These are phyloP conservation scores for Drosophila baimaii DNA, from an alignment of 1,140 invertebrate genomes.

Conservation along the genomic window DNA sequence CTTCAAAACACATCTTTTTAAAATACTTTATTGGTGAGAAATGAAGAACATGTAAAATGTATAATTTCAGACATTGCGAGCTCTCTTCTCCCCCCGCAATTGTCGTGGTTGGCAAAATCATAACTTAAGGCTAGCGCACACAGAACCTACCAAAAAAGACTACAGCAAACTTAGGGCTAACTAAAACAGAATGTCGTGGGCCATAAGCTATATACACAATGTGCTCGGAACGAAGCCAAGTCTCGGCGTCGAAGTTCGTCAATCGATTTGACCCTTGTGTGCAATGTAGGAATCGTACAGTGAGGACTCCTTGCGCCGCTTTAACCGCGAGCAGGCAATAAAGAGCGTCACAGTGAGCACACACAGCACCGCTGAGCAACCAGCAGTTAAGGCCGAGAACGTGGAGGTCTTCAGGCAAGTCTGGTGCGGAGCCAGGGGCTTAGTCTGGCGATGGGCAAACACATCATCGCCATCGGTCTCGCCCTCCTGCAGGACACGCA, in stretches of 20 bases:
- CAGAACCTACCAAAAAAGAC: constrained; percentile 47
- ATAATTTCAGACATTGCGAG: constrained; percentile 6
- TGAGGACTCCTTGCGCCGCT: constrained; percentile 84
- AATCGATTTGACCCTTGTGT: constrained; percentile 84
- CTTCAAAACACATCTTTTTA: constrained; percentile 14
- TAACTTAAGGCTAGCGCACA: constrained; percentile 28
- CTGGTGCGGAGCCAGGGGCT: constrained; percentile 85
- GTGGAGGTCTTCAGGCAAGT: constrained; percentile 91
- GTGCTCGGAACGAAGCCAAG: constrained; percentile 23
- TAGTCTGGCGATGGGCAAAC: constrained; percentile 59
- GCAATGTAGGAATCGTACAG: constrained; percentile 81
- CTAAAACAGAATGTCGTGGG: constrained; percentile 61
- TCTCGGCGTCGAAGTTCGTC: constrained; percentile 24
- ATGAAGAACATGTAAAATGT: neutral
- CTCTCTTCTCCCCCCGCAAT: neutral
- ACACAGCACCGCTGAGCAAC: constrained; percentile 88
- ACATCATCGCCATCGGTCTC: constrained; percentile 88
- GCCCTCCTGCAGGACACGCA: constrained; percentile 94
- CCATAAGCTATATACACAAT: constrained; percentile 60
- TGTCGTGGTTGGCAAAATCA: constrained; percentile 20
- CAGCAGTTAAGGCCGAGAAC: constrained; percentile 89
- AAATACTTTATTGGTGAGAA: constrained; percentile 32
- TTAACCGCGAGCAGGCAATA: constrained; percentile 89
- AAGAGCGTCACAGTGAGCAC: constrained; percentile 89
- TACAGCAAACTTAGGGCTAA: constrained; percentile 44